Base-by-base conservation (phyloP, 2,113 vertebrate species). In the Phasianus colchicus region DNA sequence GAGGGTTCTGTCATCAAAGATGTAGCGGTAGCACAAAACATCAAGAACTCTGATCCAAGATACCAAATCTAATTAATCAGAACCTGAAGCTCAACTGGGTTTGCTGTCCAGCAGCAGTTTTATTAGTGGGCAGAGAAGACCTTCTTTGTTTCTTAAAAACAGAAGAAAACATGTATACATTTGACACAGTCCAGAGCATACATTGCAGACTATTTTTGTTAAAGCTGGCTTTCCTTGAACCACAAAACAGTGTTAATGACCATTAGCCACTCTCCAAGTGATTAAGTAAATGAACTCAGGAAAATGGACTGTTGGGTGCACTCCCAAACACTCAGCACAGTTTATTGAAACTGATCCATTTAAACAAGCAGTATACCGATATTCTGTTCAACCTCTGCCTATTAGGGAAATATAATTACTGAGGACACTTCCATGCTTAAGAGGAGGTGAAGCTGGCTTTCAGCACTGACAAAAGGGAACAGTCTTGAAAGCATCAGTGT, bases 311-410 rank as follows among this genome's bases (percentile, higher is more conserved):
- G 73, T 61, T 93, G 92, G 61, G 72, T 92, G 89, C 83, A 84
- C 96, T 96, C 86, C 94, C 91, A 96, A 96, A 96, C 91, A 94
- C 48, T 96, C 13, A 18, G 70, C 90, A 77, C 9, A 94, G 90
- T 95, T 98, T 97, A 97, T 97, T 97, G 96, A 97, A 97, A 97
- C 85, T 88, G 95, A 98, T 97, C 96, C 86, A 85, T 93, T 97
- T 97, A 97, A 98, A 98, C 81, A 96, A 97, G 92, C 81, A 97
- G 96, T 84, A 98, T 98, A 98, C 95, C 96, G 97, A 98, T 94
- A 98, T 98, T 98, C 96, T 97, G 91, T 97, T 97, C 96, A 96
- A 93, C 89, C 71, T 95, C 71, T 73, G 95, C 42, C 93, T 86
- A 55, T 97, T 96, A 81, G 72, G 89, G 32, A 70, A 96, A 94